These are phyloP conservation scores for Gila orcuttii DNA, from an alignment of 2,113 vertebrate species.

Conservation along the genomic window DNA sequence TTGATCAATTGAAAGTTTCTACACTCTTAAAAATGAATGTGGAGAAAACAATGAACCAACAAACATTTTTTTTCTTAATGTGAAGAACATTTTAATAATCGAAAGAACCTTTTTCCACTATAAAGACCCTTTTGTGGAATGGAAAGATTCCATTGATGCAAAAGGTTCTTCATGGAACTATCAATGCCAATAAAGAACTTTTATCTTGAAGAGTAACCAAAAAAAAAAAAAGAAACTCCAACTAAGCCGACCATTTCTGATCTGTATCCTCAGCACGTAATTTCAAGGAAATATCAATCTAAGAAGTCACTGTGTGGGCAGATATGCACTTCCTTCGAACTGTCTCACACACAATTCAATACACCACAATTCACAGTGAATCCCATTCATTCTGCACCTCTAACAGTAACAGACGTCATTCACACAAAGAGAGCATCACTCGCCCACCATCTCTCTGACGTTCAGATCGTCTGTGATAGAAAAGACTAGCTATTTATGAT, in stretches of 20 bases:
- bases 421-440: conserved; percentile 30
- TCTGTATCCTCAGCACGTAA: not conserved
- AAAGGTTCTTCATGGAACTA: too few species aligned
- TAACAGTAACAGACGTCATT: not conserved
- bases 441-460: conserved; percentile 10
- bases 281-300: not conserved
- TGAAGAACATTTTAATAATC: too few species aligned
- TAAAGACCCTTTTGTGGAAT: too few species aligned
- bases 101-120: too few species aligned
- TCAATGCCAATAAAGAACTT: too few species aligned
- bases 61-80: too few species aligned
- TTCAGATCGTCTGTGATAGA: not conserved
- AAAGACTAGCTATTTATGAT: not conserved
- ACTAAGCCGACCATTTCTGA: not conserved
- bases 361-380: not conserved
- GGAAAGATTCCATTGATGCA: too few species aligned
- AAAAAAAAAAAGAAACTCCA: too few species aligned
- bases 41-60: too few species aligned
- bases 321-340: not conserved
- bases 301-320: not conserved
- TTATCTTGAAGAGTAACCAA: too few species aligned
- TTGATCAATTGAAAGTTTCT: too few species aligned
- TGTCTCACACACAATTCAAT: not conserved
- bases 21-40: too few species aligned
- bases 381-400: conserved; percentile 15